These are phyloP conservation scores for Motacilla alba DNA, from an alignment of 2,113 vertebrate genomes.

Conservation along the genomic window DNA sequence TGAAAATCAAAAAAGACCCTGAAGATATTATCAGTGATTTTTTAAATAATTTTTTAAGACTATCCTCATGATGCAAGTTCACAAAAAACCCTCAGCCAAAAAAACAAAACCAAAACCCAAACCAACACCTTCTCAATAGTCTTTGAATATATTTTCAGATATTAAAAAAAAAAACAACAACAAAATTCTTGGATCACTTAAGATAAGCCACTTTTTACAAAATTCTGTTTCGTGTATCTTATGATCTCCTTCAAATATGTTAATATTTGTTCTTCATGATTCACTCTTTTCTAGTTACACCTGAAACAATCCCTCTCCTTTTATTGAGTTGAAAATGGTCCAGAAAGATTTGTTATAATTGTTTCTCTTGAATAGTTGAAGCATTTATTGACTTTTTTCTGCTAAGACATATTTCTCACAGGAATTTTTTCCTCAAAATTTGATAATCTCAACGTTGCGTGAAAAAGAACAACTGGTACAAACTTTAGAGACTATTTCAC, in stretches of 20 bases:
- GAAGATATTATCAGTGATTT: background rate
- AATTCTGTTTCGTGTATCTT: background rate
- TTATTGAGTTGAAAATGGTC: background rate
- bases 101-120: rapidly evolving
- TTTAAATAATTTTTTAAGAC: background rate
- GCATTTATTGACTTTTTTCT: background rate
- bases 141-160: background rate
- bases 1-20: background rate
- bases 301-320: background rate
- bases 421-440: background rate
- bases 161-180: background rate
- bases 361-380: background rate
- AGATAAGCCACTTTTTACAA: background rate
- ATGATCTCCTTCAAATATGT: background rate
- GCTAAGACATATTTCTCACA: background rate
- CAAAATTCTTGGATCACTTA: background rate
- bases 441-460: background rate
- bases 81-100: background rate
- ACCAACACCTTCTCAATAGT: background rate
- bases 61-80: background rate
- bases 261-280: background rate
- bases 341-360: background rate
- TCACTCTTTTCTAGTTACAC: background rate
- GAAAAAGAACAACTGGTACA: background rate
- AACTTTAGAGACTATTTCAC: background rate